Base-by-base conservation (phyloP, 1,140 invertebrate genomes). In the Procambarus clarkii region DNA sequence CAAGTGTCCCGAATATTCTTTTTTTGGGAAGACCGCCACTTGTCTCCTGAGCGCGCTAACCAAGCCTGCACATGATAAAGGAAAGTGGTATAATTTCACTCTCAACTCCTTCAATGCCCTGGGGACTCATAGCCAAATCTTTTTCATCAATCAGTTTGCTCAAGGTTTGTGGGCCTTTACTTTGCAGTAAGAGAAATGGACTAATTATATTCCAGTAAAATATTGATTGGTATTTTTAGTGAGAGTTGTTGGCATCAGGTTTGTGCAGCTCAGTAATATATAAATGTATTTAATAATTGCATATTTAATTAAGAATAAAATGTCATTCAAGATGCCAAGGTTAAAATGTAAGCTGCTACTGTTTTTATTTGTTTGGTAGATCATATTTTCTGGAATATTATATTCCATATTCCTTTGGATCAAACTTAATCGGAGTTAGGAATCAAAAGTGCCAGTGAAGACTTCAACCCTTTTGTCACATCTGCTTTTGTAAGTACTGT, bases 21-120 rank as follows among this genome's bases (percentile, higher is more conserved):
- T 74, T 74, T 74, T 74, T 74, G 69, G n/a, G 69, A 74, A 34
- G 69, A 74, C 69, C 34, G 24, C n/a, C 69, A 74, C n/a, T 74
- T 74, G 69, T 74, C 69, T 74, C 69, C 69, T 74, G 69, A 74
- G 69, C 34, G 69, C 24, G 24, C 7, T 74, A 74, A 74, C 69
- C n/a, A 74, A 74, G 69, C 69, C 69, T 9, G n/a, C 69, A 34
- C 69, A 74, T 74, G 69, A 74, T 74, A 74, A 74, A 74, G 21
- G n/a, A 21, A 34, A 34, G 24, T 74, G 69, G 69, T 74, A 74
- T 74, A 74, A 74, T 74, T 74, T 74, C 69, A 74, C 69, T 4
- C 69, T 74, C 69, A 74, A 74, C 69, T 74, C 69, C 24, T 8
- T 11, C 69, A 74, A 74, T 74, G n/a, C 24, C 7, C 24, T 74